Conservation (phyloP, 2,888 invertebrate species). For the Rhabditoides inermis region DNA sequence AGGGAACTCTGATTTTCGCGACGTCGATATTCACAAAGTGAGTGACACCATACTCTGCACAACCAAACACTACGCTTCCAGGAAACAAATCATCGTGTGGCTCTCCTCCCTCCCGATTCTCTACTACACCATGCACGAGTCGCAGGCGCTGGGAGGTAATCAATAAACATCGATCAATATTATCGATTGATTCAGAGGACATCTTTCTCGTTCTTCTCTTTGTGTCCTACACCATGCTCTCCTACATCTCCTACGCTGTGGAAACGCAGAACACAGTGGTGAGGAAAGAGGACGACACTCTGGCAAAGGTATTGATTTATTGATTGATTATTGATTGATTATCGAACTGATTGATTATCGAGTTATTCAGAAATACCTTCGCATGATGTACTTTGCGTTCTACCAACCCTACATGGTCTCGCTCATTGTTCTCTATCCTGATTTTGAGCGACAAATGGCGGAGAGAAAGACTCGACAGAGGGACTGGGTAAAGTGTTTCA, state of each 20-base stretch:
- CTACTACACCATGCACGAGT: slow-evolving; percentile 44
- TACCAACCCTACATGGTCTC: slow-evolving; percentile 55
- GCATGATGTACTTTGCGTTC: slow-evolving; percentile 54
- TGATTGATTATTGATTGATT: no score
- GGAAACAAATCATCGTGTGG: slow-evolving; percentile 38
- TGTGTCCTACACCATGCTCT: slow-evolving; percentile 53
- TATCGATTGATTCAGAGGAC: no score
- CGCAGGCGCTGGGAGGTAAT: slow-evolving; percentile 18
- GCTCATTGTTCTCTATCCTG: slow-evolving; percentile 53
- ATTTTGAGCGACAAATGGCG: slow-evolving; percentile 44
- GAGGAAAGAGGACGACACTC: slow-evolving; percentile 17
- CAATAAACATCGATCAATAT: no score
- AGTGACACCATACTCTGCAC: neutral
- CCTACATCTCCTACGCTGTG: slow-evolving; percentile 52
- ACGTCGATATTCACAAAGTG: slow-evolving; percentile 28
- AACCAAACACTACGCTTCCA: slow-evolving; percentile 3
- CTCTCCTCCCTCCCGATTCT: slow-evolving; percentile 42
- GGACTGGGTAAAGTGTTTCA: neutral
- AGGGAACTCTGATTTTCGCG: slow-evolving; percentile 38
- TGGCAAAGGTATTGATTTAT: no score
- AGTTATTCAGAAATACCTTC: slow-evolving; percentile 31
- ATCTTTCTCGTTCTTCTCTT: slow-evolving; percentile 52
- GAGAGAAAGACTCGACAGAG: slow-evolving; percentile 15
- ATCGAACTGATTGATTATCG: no score
- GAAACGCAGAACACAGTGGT: slow-evolving; percentile 27